These are phyloP conservation scores for Lepidocyrtinus sp. DNA, from an alignment of 2,888 invertebrate species.

Conservation along the genomic window DNA sequence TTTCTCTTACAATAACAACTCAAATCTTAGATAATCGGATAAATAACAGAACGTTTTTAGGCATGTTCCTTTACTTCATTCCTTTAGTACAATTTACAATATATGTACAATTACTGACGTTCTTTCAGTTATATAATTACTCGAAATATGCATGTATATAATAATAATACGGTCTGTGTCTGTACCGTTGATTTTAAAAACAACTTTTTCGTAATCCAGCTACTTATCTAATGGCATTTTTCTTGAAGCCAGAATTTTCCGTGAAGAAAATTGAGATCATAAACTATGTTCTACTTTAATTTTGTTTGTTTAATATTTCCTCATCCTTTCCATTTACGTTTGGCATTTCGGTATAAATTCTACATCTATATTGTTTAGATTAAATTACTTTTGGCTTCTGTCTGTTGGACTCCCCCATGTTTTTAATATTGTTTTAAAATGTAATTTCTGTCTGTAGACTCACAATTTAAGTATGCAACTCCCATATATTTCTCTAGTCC, in stretches of 20 bases:
- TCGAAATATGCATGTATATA: neutral
- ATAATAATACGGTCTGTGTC: neutral
- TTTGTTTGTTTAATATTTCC: too few species aligned
- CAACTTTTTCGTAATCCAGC: neutral
- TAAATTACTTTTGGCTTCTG: too few species aligned
- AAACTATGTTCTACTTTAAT: too few species aligned
- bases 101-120: neutral
- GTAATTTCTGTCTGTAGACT: neutral
- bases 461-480: neutral
- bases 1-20: too few species aligned
- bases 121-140: neutral
- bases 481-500: neutral
- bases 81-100: too few species aligned
- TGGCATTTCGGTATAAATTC: too few species aligned
- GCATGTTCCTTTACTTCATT: neutral
- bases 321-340: too few species aligned
- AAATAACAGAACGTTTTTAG: neutral
- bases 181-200: neutral
- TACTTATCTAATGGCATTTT: neutral
- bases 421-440: too few species aligned
- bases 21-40: neutral
- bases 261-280: too few species aligned
- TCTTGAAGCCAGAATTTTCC: too few species aligned
- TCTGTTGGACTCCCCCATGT: too few species aligned
- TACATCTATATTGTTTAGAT: too few species aligned